Evolutionary conservation across 2,888 invertebrate species (phyloP), one percentile per base, ranked within the genome.

Genomic region (Globia sparganii): DNA sequence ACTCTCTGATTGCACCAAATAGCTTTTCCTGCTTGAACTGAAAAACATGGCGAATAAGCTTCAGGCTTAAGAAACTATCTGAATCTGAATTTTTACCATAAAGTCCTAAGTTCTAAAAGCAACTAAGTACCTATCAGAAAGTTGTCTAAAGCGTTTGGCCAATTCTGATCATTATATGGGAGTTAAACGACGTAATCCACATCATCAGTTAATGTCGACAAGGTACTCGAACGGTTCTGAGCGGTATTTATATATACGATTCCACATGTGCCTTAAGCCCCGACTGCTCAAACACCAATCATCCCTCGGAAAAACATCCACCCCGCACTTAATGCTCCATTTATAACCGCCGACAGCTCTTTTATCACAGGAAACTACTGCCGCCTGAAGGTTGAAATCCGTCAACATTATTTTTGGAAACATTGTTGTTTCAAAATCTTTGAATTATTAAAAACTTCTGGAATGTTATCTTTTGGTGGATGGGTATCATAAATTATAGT

Each of bases 221-320:
- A 40, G 18, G 31, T 46, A 56, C 65, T 53, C 49, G 21, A 53
- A 62, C 49, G 9, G 61, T 68, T 67, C 49, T 46, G 31, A 71
- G n/a, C 25, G 18, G 53, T 81, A 84, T 85, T 81, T 84, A 80
- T 72, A 84, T 77, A 46, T 21, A 43, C 76, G 59, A 70, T 65
- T 49, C 67, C 62, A 80, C 78, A 72, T 84, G 59, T 67, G 64
- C 67, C 31, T 28, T 72, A 72, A 78, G 73, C 59, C 28, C 56
- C 40, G 21, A 43, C 58, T 73, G 70, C 64, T 83, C 46, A 74
- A 85, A 83, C 81, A 83, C 74, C 53, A 78, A 76, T 84, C 84
- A 82, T 84, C 75, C 77, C 78, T 76, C 75, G 46, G 66, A 74
- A 83, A 86, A 80, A 85, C 85, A 83, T 87, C 78, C 78, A 87